Base-by-base conservation (phyloP, 92 coral and sea anemone genomes). In the Muricea muricata region DNA sequence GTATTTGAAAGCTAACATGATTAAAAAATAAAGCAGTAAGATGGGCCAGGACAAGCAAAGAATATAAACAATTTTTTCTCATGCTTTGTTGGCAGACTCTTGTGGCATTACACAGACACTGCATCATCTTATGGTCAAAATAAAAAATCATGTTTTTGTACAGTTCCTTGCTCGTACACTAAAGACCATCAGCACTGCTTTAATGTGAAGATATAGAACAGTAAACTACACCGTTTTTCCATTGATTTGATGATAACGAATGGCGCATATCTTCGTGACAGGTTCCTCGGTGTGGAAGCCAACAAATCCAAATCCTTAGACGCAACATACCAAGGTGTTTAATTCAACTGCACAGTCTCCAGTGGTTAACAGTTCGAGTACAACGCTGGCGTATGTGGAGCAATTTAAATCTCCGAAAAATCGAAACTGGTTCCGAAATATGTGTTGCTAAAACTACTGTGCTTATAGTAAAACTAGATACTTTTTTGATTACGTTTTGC, bases 161-260 rank as follows among this genome's bases (percentile, higher is more conserved):
- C 42, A 37, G 42, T 37, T 37, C 42, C 4, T 23, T 17, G 20
- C 61, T 57, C 25, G 65, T 15, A 4, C 65, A n/a, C n/a, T n/a
- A n/a, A 57, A 21, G 30, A 20, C 29, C 65, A 57, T 57, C 13
- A 57, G 25, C n/a, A 57, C 65, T 57, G 65, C 65, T 57, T 57
- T 57, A 57, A 15, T 57, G 5, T 28, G 65, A 54, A 54, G 58
- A 76, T 30, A 76, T 56, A 40, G 83, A 78, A 78, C 83, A 78
- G 39, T 78, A 87, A 93, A 95, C 99, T 96, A 96, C 99, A 96
- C 99, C 99, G 89, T 96, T 93, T 96, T 96, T 96, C 99, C 99
- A 92, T 89, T 93, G 97, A 96, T 90, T 81, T 91, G 95, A 85
- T 96, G 99, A 93, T 79, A 93, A 77, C 87, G 99, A 73, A 68